Percentiles rank a stretch among this genome's conserved stretches.
phyloP scores from a whole-genome alignment of 2,888 invertebrate genomes.

The Cartodere bifasciata region DNA sequence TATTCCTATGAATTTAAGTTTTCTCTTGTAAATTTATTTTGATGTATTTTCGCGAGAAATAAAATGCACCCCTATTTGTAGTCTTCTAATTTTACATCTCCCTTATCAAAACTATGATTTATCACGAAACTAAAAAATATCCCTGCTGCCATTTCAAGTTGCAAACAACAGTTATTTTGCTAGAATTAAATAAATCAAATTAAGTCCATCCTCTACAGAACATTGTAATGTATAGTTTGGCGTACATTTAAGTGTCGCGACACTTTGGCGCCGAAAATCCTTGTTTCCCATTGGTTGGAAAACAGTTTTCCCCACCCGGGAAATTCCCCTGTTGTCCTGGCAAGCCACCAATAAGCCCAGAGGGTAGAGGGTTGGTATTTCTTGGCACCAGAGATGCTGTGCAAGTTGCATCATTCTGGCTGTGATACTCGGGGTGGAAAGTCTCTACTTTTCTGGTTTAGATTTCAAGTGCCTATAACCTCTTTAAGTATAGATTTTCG shows the following conservation, averaged over 20 bases:
- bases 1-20: too few relatives aligned
- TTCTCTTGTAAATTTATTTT: too few relatives aligned
- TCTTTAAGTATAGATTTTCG: too few relatives aligned
- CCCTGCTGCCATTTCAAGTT: too few relatives aligned
- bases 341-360: slow-evolving; percentile 16
- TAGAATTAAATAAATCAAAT: too few relatives aligned
- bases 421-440: slow-evolving; percentile 21
- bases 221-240: slow-evolving; percentile 26
- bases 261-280: slow-evolving; percentile 31
- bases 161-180: too few relatives aligned
- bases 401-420: slow-evolving; percentile 24
- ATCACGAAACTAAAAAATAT: too few relatives aligned
- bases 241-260: slow-evolving; percentile 33
- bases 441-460: slow-evolving; percentile 10
- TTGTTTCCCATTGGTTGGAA: slow-evolving; percentile 15
- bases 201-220: slow-evolving; percentile 23
- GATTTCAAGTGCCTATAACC: neutral
- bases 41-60: too few relatives aligned
- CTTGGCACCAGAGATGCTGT: slow-evolving; percentile 7
- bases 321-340: slow-evolving; percentile 7
- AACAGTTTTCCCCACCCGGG: slow-evolving; percentile 12
- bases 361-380: slow-evolving; percentile 11
- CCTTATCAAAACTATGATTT: too few relatives aligned
- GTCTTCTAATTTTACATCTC: too few relatives aligned
- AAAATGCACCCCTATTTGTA: too few relatives aligned